phyloP scores from a whole-genome alignment of 2,113 vertebrate genomes.

The Scophthalmus maximus region DNA sequence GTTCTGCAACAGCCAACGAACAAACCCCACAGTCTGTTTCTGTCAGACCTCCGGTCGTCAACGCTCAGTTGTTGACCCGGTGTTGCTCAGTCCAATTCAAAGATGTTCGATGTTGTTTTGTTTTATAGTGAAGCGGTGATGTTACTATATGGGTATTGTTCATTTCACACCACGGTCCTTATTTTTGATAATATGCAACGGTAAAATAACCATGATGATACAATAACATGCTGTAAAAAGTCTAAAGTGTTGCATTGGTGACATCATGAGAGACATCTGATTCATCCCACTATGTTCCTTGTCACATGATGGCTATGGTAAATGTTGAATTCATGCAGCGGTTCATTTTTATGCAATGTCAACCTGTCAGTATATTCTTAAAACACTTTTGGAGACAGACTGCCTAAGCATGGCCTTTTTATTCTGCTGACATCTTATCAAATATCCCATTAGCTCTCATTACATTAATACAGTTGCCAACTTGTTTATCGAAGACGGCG shows the following conservation, averaged over 20 bases:
- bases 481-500: conserved; percentile 54
- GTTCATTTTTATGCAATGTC: conserved; percentile 58
- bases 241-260: conserved; percentile 52
- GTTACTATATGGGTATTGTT: conserved; percentile 62
- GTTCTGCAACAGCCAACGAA: conserved; percentile 36
- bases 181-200: conserved; percentile 53
- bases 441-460: conserved; percentile 54
- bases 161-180: conserved; percentile 58
- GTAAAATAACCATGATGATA: conserved; percentile 37
- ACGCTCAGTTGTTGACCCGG: conserved; percentile 37
- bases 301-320: conserved; percentile 43
- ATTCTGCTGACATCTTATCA: conserved; percentile 59
- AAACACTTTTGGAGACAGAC: conserved; percentile 40
- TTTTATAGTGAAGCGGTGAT: conserved; percentile 70
- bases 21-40: conserved; percentile 36
- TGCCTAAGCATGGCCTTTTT: conserved; percentile 55
- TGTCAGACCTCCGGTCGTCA: conserved; percentile 36
- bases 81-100: conserved; percentile 60
- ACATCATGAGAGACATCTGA: conserved; percentile 33
- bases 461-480: conserved; percentile 59
- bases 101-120: conserved; percentile 67
- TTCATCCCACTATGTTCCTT: conserved; percentile 38
- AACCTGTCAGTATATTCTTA: conserved; percentile 40
- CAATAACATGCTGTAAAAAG: conserved; percentile 59
- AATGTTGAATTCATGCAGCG: conserved; percentile 49